These are phyloP conservation scores for Danio choprae DNA, from an alignment of 2,797 vertebrate genomes.

Conservation along the genomic window DNA sequence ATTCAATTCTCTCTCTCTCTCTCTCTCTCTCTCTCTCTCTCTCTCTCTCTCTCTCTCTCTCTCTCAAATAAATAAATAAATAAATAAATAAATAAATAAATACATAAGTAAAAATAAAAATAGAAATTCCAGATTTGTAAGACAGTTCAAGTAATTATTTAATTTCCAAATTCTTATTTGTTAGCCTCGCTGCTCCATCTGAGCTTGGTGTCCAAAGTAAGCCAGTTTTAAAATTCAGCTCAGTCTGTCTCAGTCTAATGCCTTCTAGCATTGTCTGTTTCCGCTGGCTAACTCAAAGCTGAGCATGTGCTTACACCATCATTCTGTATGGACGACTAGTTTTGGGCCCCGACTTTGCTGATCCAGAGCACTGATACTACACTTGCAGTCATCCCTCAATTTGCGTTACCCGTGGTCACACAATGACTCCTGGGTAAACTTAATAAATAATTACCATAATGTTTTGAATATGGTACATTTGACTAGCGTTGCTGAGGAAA, in stretches of 20 bases:
- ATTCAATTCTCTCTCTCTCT: no score
- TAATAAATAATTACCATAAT: constrained; percentile 80
- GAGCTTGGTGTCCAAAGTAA: constrained; percentile 20
- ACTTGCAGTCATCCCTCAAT: constrained; percentile 70
- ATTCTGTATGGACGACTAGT: constrained; percentile 40
- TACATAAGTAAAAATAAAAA: constrained; percentile 23
- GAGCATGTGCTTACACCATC: constrained; percentile 50
- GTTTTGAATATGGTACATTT: constrained; percentile 70
- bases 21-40: no score
- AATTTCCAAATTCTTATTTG: constrained; percentile 18
- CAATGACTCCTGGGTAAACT: constrained; percentile 77
- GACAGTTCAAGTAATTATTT: constrained; percentile 4
- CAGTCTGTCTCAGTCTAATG: constrained; percentile 33
- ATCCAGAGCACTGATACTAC: constrained; percentile 72
- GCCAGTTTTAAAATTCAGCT: constrained; percentile 28
- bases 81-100: no score
- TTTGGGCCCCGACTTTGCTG: constrained; percentile 61
- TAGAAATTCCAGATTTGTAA: not conserved
- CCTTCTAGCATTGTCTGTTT: constrained; percentile 41
- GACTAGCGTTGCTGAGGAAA: constrained; percentile 64
- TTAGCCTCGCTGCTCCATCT: constrained; percentile 8
- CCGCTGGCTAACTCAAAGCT: constrained; percentile 43
- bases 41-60: no score
- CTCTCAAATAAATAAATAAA: no score
- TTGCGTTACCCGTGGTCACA: constrained; percentile 75